Evolutionary conservation across 1,140 invertebrate species (phyloP).

Genomic region (Drosophila busckii): DNA sequence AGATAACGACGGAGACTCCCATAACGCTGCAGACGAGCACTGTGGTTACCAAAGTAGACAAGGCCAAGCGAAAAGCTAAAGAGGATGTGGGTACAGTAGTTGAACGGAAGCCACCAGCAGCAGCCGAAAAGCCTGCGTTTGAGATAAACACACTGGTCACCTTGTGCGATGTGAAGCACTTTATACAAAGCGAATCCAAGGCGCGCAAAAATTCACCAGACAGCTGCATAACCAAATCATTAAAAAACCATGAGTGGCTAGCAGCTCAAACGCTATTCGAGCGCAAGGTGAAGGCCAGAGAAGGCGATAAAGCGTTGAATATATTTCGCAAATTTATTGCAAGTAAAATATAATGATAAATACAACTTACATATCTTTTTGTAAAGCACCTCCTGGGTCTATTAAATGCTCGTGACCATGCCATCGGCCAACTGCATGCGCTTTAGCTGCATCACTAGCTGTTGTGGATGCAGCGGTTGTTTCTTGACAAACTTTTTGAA

Average conservation of each 20-base stretch:
- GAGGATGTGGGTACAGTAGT: slow-evolving; percentile 49
- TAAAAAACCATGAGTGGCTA: slow-evolving; percentile 62
- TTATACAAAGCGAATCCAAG: slow-evolving; percentile 53
- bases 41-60: slow-evolving; percentile 42
- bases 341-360: slow-evolving; percentile 51
- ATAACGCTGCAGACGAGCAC: slow-evolving; percentile 5
- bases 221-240: slow-evolving; percentile 40
- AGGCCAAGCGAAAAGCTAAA: slow-evolving; percentile 33
- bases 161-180: slow-evolving; percentile 47
- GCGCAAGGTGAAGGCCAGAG: slow-evolving; percentile 43
- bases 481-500: slow-evolving; percentile 70
- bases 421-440: slow-evolving; percentile 50
- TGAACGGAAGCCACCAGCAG: slow-evolving; percentile 4
- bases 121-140: not conserved
- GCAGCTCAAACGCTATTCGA: slow-evolving; percentile 57
- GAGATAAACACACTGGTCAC: slow-evolving; percentile 24
- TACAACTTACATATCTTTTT: not conserved
- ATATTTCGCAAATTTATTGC: slow-evolving; percentile 74
- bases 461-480: slow-evolving; percentile 23
- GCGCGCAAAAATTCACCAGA: slow-evolving; percentile 29
- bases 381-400: not conserved
- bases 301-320: slow-evolving; percentile 55
- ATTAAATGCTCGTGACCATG: slow-evolving; percentile 16
- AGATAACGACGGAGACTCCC: not conserved
- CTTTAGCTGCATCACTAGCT: slow-evolving; percentile 20